phyloP scores from a whole-genome alignment of 1,140 invertebrate genomes.

The Globodera ellingtonae region DNA sequence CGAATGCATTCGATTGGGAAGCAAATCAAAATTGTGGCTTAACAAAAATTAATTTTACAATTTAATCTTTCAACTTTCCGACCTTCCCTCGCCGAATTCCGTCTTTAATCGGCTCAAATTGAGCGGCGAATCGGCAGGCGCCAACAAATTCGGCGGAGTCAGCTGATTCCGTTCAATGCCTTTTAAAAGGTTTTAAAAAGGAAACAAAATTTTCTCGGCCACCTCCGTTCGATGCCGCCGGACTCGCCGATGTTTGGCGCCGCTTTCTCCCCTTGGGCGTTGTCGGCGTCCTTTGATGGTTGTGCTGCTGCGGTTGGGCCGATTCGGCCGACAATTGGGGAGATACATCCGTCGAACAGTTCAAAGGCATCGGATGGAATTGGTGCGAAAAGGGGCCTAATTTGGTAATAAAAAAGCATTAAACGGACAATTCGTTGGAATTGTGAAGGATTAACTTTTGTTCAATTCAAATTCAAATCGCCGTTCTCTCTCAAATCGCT shows the following conservation, averaged over 20 bases:
- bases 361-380: slow-evolving; percentile 1
- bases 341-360: not conserved
- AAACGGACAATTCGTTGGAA: not conserved
- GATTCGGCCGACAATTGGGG: not conserved
- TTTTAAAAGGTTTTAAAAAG: not conserved
- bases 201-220: not conserved
- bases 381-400: not conserved
- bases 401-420: not conserved
- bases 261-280: not conserved
- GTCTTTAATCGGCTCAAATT: slow-evolving; percentile 2
- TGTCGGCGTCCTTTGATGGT: slow-evolving; percentile 4
- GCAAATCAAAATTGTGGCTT: not conserved
- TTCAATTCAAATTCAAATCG: not conserved
- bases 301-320: not conserved
- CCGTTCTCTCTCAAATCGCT: not conserved
- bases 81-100: not conserved
- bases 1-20: not conserved
- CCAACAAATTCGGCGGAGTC: not conserved
- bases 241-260: not conserved
- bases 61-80: not conserved
- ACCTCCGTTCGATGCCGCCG: not conserved
- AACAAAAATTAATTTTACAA: not conserved
- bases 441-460: not conserved
- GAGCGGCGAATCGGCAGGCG: slow-evolving; percentile 2
- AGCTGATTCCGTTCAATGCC: not conserved